These are phyloP conservation scores for Drosophila greeni DNA, from an alignment of 2,888 invertebrate genomes.

Conservation along the genomic window DNA sequence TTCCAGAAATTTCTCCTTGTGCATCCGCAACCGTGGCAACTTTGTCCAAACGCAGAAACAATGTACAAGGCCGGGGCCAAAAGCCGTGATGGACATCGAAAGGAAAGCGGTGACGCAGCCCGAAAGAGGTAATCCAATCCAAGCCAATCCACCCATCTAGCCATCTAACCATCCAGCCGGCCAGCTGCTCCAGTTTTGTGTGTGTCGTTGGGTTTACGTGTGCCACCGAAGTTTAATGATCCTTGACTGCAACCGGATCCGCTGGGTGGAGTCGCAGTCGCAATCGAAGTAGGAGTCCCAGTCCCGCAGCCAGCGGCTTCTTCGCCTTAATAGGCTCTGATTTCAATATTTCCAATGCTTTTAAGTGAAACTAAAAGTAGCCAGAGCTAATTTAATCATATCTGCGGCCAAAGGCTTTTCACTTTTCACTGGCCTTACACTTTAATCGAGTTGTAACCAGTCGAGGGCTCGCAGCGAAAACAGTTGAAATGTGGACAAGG, in stretches of 20 bases:
- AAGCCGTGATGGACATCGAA: constrained; percentile 41
- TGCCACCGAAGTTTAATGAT: constrained; percentile 65
- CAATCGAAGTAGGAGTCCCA: neutral
- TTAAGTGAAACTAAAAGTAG: constrained; percentile 28
- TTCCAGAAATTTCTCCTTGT: neutral
- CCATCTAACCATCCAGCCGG: constrained; percentile 4
- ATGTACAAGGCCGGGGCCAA: constrained; percentile 48
- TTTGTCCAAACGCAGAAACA: constrained; percentile 28
- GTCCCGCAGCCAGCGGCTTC: constrained; percentile 17
- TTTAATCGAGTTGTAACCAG: constrained; percentile 18
- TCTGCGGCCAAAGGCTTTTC: constrained; percentile 14
- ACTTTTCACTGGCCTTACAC: constrained; percentile 7
- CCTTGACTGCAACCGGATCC: constrained; percentile 68
- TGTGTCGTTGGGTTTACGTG: constrained; percentile 30
- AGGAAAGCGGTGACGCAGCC: constrained; percentile 53
- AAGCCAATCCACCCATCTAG: constrained; percentile 36
- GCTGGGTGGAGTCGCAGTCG: constrained; percentile 29
- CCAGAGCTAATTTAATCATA: constrained; percentile 6
- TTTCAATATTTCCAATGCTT: constrained; percentile 31
- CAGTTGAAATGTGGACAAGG: constrained; percentile 8
- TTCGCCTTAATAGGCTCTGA: constrained; percentile 37
- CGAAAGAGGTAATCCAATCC: constrained; percentile 47
- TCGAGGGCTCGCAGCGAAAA: constrained; percentile 1
- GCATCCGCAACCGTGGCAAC: constrained; percentile 9
- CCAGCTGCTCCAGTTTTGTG: constrained; percentile 11